Conservation (phyloP, 1,140 invertebrate genomes). For the Colletes latitarsis region DNA sequence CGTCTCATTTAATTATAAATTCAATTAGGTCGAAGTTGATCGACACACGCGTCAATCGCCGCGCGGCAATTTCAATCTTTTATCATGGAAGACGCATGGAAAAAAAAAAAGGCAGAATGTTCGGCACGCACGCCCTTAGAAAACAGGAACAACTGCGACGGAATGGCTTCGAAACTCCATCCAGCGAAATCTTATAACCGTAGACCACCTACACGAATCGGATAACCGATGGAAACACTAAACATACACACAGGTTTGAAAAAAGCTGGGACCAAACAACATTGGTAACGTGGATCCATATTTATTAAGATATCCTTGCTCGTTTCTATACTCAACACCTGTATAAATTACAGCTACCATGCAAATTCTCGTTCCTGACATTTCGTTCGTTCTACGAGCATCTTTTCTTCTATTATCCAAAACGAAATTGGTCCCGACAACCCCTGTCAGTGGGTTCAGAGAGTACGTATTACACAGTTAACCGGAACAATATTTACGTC, state of each 20-base stretch:
- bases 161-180: not conserved
- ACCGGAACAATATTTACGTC: too few species aligned
- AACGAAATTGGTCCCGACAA: not conserved
- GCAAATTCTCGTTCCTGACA: not conserved
- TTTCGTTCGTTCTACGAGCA: not conserved
- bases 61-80: not conserved
- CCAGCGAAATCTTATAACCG: too few species aligned
- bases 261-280: too few species aligned
- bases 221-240: too few species aligned
- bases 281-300: too few species aligned
- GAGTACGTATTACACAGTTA: too few species aligned
- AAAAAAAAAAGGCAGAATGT: not conserved
- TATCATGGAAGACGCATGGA: not conserved
- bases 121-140: not conserved
- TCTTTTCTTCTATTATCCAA: not conserved
- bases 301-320: too few species aligned
- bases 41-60: conserved; percentile 10
- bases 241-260: too few species aligned
- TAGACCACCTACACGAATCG: too few species aligned
- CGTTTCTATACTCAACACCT: too few species aligned
- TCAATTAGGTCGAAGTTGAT: conserved; percentile 55
- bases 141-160: not conserved
- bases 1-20: conserved; percentile 47
- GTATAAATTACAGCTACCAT: too few species aligned
- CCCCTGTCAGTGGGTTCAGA: not conserved